Base-by-base conservation (phyloP, 2,888 invertebrate genomes). In the Euphydryas editha region DNA sequence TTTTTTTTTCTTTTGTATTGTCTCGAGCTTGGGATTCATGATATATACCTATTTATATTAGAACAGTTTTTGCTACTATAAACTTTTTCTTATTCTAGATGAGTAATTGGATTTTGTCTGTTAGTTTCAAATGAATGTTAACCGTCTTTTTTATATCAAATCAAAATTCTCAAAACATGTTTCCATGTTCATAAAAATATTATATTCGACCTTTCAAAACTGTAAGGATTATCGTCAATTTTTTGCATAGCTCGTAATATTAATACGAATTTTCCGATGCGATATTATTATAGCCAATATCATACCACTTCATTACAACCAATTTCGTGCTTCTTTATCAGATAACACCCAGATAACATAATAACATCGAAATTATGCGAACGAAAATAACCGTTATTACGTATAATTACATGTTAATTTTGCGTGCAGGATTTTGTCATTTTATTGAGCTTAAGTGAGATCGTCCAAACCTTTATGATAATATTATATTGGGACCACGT, bases 391-490 rank as follows among this genome's bases (percentile, higher is more conserved):
- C 30, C 63, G 58, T 44, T 64, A 54, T 59, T 21, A 36, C 39
- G 8, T 59, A 11, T 17, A 37, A 15, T 3, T 59, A 64, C 20
- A 64, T 59, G 59, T 59, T 58, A 64, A 59, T 59, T 51, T 64
- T 36, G 58, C 36, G 20, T 59, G 51, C 30, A 58, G 24, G 30
- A 20, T 49, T 59, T 64, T 39, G 30, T 20, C 51, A 42, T 42
- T 59, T 54, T 58, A 59, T 59, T 39, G 44, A 64, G 59, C 57
- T 64, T 64, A 59, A 64, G 58, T 64, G 59, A 54, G 58, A 58
- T 64, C 64, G 51, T 51, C 58, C 39, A 58, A 49, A 42, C 58
- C 51, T 64, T 64, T 59, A 49, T 64, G 64, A 64, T 63, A n/a
- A n/a, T n/a, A 59, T 59, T 58, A 59, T 49, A 44, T 51, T 59